Conservation (phyloP, 2,888 invertebrate genomes). For the Mechanitis messenoides region DNA sequence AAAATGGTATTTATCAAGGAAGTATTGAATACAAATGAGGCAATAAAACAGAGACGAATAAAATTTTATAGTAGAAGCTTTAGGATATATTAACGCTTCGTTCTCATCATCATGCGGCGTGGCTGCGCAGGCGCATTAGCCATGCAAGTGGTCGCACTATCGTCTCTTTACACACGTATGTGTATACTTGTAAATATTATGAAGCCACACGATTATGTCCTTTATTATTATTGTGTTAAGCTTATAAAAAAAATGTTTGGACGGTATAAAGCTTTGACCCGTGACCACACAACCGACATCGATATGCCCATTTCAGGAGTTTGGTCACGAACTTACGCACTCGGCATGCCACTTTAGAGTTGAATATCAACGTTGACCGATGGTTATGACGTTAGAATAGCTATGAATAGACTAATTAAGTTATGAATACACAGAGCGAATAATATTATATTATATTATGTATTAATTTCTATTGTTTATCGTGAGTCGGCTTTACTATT, state of each 20-base stretch:
- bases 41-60: constrained; percentile 54
- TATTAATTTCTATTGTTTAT: constrained; percentile 44
- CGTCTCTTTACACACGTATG: constrained; percentile 64
- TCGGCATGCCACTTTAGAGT: constrained; percentile 56
- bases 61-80: constrained; percentile 54
- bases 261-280: constrained; percentile 31
- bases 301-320: constrained; percentile 68
- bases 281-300: constrained; percentile 54
- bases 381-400: constrained; percentile 73
- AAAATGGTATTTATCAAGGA: constrained; percentile 41
- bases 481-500: constrained; percentile 8
- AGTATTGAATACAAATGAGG: constrained; percentile 63
- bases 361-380: constrained; percentile 67
- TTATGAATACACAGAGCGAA: constrained; percentile 62
- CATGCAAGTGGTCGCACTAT: constrained; percentile 63
- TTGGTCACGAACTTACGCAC: constrained; percentile 65
- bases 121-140: constrained; percentile 59
- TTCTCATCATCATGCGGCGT: constrained; percentile 64
- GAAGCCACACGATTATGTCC: constrained; percentile 43
- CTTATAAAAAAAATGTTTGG: constrained; percentile 25
- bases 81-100: constrained; percentile 44
- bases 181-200: constrained; percentile 43
- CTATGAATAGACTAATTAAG: constrained; percentile 72
- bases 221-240: constrained; percentile 46
- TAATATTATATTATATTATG: constrained; percentile 49